Base-by-base conservation (phyloP, 2,888 invertebrate species). In the Tenthredo notha region DNA sequence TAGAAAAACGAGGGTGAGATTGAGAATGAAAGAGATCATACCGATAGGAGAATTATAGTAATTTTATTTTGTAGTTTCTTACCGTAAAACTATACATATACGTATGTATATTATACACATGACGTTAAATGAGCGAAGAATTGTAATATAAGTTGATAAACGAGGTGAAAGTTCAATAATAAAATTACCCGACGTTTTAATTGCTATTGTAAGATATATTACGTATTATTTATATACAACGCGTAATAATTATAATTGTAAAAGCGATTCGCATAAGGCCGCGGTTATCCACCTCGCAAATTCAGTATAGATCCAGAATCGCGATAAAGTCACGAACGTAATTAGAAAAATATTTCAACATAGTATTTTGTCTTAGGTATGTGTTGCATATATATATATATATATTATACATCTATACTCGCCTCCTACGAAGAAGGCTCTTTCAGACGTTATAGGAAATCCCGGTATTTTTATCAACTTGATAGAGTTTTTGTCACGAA, bases 401-500 rank as follows among this genome's bases (percentile, higher is more conserved):
- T 33, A 33, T 33, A 33, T 33, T 33, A 33, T 33, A 65, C 29
- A 5, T 67, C 3, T 10, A 33, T 29, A 67, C 15, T 67, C 6
- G 40, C 15, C n/a, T 74, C 54, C 10, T 15, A 29, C 18, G 25
- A 10, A 74, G 54, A n/a, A 77, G 29, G 7, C 18, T 77, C 7
- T 29, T 33, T 18, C 10, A 40, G 40, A 29, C 21, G 40, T 10
- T n/a, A 15, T 37, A 40, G 80, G 25, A n/a, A 61, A 50, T 80
- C 61, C 21, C 61, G 12, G 33, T 4, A 80, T 80, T 61, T 80
- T 40, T 33, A 54, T 77, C 25, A 54, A 77, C 50, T 77, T 33
- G 77, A 77, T 77, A 50, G 77, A 77, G n/a, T 80, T 80, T 80
- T 61, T 80, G 61, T 80, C 80, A 47, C 80, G 58, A 65, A 80